Evolutionary conservation across 2,797 vertebrate species (phyloP), one percentile per base, ranked within the genome.

Genomic region (Mormyrus hasselquistii): DNA sequence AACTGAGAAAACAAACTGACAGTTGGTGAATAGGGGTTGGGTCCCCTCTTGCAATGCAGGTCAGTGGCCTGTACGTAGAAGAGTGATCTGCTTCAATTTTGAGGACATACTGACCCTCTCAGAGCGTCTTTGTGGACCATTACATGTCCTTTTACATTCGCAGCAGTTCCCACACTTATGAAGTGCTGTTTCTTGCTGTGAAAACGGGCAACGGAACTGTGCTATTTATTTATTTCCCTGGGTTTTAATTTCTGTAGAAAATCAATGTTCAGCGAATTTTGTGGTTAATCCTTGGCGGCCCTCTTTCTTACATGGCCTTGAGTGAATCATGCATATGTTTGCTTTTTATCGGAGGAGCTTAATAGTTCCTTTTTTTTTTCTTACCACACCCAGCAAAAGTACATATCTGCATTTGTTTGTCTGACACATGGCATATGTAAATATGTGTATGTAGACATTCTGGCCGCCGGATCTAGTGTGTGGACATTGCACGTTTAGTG

Each of bases 321-420:
- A 82, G 76, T 82, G 76, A 82, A 47, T 82, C 76, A 82, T 82
- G 76, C 76, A 82, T 41, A 82, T 82, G 76, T 82, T 82, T 22
- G 76, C 38, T 44, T 82, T 82, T 47, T 82, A 19, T n/a, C 76
- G 22, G 41, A 47, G 76, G 22, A 82, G 76, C 41, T 82, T 44
- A n/a, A 82, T 82, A 47, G 76, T 82, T 82, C 76, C 76, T 41
- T 47, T 47, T 79, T 82, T 47, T 82, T 29, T 29, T 29, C 38
- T 47, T 19, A 6, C 65, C 65, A 73, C 65, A 73, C 65, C 65
- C 65, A 38, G 34, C 14, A 73, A 73, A 73, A 73, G 29, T 34
- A 73, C 65, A 73, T 73, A 73, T 73, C 65, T 82, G 76, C 41
- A 82, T 47, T 82, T 82, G 76, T 82, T 82, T 47, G 41, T 82